Base-by-base conservation (phyloP, 2,888 invertebrate genomes). In the Sarcophaga rosellei region DNA sequence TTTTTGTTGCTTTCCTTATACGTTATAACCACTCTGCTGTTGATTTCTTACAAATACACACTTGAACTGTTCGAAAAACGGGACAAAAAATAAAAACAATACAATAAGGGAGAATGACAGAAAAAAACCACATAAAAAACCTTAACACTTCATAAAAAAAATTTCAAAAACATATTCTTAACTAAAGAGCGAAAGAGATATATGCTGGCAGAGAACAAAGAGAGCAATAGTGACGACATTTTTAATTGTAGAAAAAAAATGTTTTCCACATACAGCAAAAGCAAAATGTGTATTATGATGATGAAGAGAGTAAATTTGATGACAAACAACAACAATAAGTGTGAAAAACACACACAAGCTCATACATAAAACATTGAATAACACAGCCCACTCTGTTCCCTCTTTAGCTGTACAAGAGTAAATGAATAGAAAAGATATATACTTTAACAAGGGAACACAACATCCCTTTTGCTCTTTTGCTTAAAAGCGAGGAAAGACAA, bases 191-290 rank as follows among this genome's bases (percentile, higher is more conserved):
- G 72, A 75, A 20, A 72, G 70, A 80, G 63, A 61, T 45, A 63
- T 2, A 35, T 12, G n/a, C 15, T 47, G 5, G 45, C 11, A n/a
- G 4, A n/a, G 72, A 23, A 77, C 47, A 68, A 75, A 75, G 85
- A 84, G 66, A 75, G 87, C 63, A 81, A 79, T 77, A 90, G 91
- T 91, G 92, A 92, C 92, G 92, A 92, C 92, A 92, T 92, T 92
- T 92, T 92, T 92, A 92, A 92, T 92, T 92, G 91, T 91, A 90
- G 53, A 91, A 91, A 90, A 90, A 91, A 91, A 91, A 69, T 70
- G 91, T 92, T 91, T 88, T 45, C 12, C 12, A 76, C 72, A 53
- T 59, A 76, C 73, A 75, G 65, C 85, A 72, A 82, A 80, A 81
- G 77, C 44, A 72, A n/a, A n/a, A 76, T 20, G 35, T 35, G 35